Evolutionary conservation across 35 echinoderm and acorn worm species (phyloP).

Genomic region (Patiria miniata): DNA sequence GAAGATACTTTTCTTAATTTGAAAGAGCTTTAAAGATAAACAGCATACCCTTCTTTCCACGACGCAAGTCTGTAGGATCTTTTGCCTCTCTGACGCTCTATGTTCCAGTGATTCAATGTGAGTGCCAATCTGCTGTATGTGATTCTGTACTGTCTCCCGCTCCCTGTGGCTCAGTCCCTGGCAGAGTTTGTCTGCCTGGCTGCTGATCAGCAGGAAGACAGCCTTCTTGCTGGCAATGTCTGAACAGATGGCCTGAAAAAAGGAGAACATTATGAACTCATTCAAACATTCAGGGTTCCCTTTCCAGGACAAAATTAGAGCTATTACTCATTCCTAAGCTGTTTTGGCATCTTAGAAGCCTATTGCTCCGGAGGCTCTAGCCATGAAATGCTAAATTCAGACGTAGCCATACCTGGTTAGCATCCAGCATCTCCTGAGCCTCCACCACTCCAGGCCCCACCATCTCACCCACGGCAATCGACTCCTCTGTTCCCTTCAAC

Average conservation of each 20-base stretch:
- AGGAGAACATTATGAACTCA: too few species aligned
- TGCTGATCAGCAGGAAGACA: slow-evolving; percentile 27
- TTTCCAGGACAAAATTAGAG: not conserved
- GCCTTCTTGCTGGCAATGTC: slow-evolving; percentile 56
- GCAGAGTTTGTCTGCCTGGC: slow-evolving; percentile 46
- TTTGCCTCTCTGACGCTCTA: slow-evolving; percentile 29
- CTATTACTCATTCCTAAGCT: too few species aligned
- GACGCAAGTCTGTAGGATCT: slow-evolving; percentile 55
- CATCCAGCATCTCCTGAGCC: slow-evolving; percentile 38
- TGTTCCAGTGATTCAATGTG: slow-evolving; percentile 53
- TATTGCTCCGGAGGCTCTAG: too few species aligned
- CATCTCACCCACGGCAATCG: slow-evolving; percentile 3
- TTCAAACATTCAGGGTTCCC: not conserved
- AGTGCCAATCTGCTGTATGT: slow-evolving; percentile 51
- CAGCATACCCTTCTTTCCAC: slow-evolving; percentile 49
- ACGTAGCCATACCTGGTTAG: slow-evolving; percentile 31
- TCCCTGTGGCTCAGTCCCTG: slow-evolving; percentile 51
- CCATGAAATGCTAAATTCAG: too few species aligned
- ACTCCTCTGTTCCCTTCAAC: slow-evolving; percentile 12
- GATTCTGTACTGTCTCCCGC: slow-evolving; percentile 50
- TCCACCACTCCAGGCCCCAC: slow-evolving; percentile 56
- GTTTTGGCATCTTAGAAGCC: too few species aligned
- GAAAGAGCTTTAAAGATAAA: too few species aligned
- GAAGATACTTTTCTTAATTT: too few species aligned
- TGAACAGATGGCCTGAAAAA: slow-evolving; percentile 30